Base-by-base conservation (phyloP, 2,113 vertebrate species). In the Notarius quadriscutis region DNA sequence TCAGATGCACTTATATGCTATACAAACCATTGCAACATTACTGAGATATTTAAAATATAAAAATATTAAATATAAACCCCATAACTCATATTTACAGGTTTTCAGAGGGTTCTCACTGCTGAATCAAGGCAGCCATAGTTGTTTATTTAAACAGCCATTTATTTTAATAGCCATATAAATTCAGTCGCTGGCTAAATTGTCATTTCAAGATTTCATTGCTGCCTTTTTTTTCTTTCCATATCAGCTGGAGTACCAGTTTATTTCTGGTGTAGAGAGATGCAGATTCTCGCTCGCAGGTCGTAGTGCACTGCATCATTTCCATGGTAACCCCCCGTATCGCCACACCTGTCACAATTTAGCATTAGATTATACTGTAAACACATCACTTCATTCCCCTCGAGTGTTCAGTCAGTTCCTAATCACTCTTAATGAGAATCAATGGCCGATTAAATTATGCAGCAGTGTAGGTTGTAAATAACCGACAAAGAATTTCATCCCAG, bases 241-340 rank as follows among this genome's bases (percentile, higher is more conserved):
- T 89, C 18, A 48, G 27, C 80, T 14, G 27, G 53, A 60, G 48
- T 78, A 82, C 79, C 15, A 57, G 65, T 71, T 84, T 51, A 84
- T 57, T 67, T 81, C 69, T 55, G 71, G 71, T 79, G 20, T 57
- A 71, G 30, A 84, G 7, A 74, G 18, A 57, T 30, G 58, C 48
- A 5, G 53, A 83, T 67, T 57, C 69, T 77, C 22, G 30, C 85
- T 58, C 51, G 83, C 79, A 87, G 72, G 84, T 84, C 63, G 53
- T 60, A 81, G 62, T 75, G 84, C 83, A 60, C 86, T 81, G 83
- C 78, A 81, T 53, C 58, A 65, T 82, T 89, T 89, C 88, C 86
- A 89, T 86, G 84, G 88, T 79, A 89, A 91, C 86, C 53, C 86
- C 60, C 57, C 20, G 7, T 12, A 84, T 83, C n/a, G 11, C 72